Base-by-base conservation (phyloP, 2,888 invertebrate species). In the Taenaris catops region DNA sequence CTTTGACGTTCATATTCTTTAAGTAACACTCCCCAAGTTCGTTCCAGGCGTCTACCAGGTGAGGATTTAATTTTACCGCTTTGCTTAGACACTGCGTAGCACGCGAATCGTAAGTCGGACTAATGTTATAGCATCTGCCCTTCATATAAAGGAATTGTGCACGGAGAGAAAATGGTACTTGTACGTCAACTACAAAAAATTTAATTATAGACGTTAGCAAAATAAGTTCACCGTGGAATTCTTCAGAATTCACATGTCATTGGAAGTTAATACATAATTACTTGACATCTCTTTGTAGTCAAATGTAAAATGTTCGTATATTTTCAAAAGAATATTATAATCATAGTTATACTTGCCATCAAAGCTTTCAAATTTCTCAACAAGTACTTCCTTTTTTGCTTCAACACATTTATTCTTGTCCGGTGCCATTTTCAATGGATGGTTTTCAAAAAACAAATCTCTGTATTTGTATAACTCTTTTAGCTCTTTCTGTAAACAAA, bases 21-120 rank as follows among this genome's bases (percentile, higher is more conserved):
- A 95, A 96, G 64, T 94, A 95, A 59, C 93, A 94, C 68, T 96
- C 95, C 0, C 96, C 96, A 0, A 97, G 84, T 64, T 96, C 93
- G 61, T 96, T 96, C 96, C 96, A 96, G 0, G 95, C 95, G 33
- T 93, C 92, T 0, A 93, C 90, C 34, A 93, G 72, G 50, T 91
- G 92, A 1, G 95, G 95, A 59, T 95, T 93, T 20, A 96, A 76
- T 67, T 96, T 96, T 0, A 96, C 93, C 2, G 96, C 92, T 67
- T 94, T 94, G 27, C 94, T 93, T 25, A 96, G 81, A 28, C 91
- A 88, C 53, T 93, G 93, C 42, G 93, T 91, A 0, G 94, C 93
- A 52, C 91, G 89, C 7, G 89, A 87, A 53, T 91, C 91, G 58
- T 92, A 93, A 16, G 88, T 87, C 1, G 91, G 87, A 11, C 88